Conservation (phyloP, 1,140 invertebrate genomes). For the Habropoda laboriosa region DNA sequence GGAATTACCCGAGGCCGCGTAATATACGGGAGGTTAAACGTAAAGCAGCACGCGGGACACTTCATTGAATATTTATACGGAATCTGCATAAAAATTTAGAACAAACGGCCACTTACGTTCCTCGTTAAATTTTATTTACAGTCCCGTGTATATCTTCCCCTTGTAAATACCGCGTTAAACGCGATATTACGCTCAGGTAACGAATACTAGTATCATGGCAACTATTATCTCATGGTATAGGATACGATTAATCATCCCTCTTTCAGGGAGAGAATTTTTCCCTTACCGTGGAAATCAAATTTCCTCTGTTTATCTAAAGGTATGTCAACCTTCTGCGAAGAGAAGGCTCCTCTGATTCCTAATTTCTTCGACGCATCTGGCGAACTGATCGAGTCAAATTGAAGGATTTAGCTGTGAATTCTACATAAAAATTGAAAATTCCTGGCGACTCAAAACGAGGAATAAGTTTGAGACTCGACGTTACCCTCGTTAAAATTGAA, state of each 20-base stretch:
- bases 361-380: too few relatives aligned
- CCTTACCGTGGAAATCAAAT: background rate
- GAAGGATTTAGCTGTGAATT: too few relatives aligned
- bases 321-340: too few relatives aligned
- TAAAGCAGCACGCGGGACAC: constrained; percentile 21
- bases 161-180: constrained; percentile 1
- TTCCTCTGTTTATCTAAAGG: background rate
- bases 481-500: too few relatives aligned
- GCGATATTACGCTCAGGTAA: background rate
- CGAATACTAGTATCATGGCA: background rate
- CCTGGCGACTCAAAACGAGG: too few relatives aligned
- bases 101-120: constrained; percentile 17
- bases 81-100: constrained; percentile 37
- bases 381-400: too few relatives aligned
- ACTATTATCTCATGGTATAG: background rate
- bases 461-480: too few relatives aligned
- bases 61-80: constrained; percentile 33
- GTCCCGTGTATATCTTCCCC: background rate
- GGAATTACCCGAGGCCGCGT: background rate
- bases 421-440: too few relatives aligned
- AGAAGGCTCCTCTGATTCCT: too few relatives aligned
- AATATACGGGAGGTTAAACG: constrained; percentile 33
- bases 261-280: too few relatives aligned
- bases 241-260: background rate
- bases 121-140: constrained; percentile 30